phyloP scores from a whole-genome alignment of 2,888 invertebrate genomes.

The Drosophila antonietae region DNA sequence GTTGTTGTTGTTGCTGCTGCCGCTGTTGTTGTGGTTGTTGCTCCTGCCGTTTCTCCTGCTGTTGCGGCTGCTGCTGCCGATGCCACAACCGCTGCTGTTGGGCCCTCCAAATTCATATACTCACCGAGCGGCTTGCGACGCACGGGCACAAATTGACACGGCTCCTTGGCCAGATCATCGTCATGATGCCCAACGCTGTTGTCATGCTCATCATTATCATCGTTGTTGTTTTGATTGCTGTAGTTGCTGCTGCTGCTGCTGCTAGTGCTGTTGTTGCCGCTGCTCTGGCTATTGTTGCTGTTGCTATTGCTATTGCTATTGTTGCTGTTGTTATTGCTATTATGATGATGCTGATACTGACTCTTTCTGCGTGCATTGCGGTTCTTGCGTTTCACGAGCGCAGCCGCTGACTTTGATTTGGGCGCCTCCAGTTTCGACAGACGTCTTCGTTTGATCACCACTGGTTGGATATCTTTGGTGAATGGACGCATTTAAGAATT shows the following conservation, averaged over 20 bases:
- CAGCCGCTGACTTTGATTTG: slow-evolving; percentile 53
- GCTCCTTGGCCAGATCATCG: slow-evolving; percentile 30
- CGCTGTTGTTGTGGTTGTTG: neutral
- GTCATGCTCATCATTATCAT: neutral
- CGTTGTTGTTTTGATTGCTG: neutral
- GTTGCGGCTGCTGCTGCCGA: neutral
- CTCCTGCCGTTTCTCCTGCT: neutral
- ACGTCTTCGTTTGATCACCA: slow-evolving; percentile 48
- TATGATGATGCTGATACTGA: slow-evolving; percentile 6
- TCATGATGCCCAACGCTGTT: neutral
- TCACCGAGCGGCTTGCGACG: slow-evolving; percentile 61
- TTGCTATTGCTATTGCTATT: neutral
- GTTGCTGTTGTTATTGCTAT: neutral
- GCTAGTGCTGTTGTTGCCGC: neutral
- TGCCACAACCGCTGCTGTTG: neutral
- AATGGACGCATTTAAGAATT: slow-evolving; percentile 51
- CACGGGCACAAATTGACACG: slow-evolving; percentile 51
- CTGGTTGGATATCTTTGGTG: slow-evolving; percentile 49
- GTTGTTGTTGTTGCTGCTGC: neutral
- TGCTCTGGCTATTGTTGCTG: neutral
- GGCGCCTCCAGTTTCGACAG: slow-evolving; percentile 59
- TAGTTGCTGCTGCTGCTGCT: neutral
- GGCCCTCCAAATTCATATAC: slow-evolving; percentile 46
- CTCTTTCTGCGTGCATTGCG: slow-evolving; percentile 33
- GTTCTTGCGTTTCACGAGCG: slow-evolving; percentile 52